Percentiles rank a stretch among this genome's conserved stretches.
Conservation (phyloP, 2,888 invertebrate genomes). For the Amphipoea oculea region DNA sequence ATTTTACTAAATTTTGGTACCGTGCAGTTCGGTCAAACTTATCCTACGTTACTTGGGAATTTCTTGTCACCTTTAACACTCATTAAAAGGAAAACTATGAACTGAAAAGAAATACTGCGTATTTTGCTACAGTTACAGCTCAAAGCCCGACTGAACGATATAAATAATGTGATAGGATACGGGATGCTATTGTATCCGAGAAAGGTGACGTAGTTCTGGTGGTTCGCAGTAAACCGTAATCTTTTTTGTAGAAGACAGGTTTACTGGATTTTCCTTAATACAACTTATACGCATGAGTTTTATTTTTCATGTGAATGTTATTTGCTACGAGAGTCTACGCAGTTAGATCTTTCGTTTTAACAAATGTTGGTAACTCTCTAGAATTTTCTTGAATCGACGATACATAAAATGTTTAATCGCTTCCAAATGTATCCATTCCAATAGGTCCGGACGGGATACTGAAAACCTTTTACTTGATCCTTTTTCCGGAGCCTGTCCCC, state of each 20-base stretch:
- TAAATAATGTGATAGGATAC: constrained; percentile 37
- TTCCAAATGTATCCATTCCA: constrained; percentile 22
- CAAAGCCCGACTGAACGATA: constrained; percentile 16
- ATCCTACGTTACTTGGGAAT: constrained; percentile 12
- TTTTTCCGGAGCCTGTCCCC: constrained; percentile 35
- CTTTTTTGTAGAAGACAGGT: constrained; percentile 39
- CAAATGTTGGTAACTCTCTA: neutral
- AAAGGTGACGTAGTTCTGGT: constrained; percentile 23
- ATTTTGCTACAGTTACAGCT: neutral
- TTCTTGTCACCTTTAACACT: constrained; percentile 10
- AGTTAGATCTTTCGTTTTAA: neutral
- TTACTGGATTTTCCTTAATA: constrained; percentile 43
- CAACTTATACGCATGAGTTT: constrained; percentile 18
- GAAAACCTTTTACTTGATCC: constrained; percentile 44
- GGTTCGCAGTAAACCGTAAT: constrained; percentile 18
- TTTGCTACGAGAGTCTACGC: constrained; percentile 11
- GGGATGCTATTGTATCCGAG: constrained; percentile 35
- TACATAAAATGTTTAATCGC: constrained; percentile 15
- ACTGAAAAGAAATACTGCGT: no score
- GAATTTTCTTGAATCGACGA: constrained; percentile 4
- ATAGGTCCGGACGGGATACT: constrained; percentile 25
- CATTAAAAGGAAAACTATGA: constrained; percentile 12
- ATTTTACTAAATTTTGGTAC: constrained; percentile 18
- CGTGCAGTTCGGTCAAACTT: constrained; percentile 25
- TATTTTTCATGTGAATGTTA: constrained; percentile 17